A percentile compares a stretch with the other conserved stretches of the same genome.
These are phyloP conservation scores for Trichacis sp. DNA, from an alignment of 2,888 invertebrate genomes.

Conservation along the genomic window DNA sequence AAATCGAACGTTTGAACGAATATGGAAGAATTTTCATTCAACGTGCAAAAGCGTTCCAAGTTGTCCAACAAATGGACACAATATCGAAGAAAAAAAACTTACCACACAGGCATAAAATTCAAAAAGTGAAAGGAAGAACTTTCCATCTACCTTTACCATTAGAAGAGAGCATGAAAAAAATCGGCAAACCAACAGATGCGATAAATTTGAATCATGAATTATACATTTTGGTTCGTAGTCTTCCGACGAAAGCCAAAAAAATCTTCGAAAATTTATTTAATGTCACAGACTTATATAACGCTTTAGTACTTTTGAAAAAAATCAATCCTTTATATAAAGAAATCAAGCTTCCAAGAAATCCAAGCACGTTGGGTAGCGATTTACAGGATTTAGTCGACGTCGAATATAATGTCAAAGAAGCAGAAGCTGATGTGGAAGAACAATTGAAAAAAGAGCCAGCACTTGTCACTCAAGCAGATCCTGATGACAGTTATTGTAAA, in stretches of 20 bases:
- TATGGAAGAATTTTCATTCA: no score
- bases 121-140: not conserved
- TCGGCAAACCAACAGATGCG: not conserved
- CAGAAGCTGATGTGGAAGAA: no score
- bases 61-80: no score
- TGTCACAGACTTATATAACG: conserved; percentile 49
- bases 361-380: no score
- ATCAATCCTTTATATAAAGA: no score
- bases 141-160: not conserved
- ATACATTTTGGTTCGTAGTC: not conserved
- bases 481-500: conserved; percentile 14
- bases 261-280: conserved; percentile 54
- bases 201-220: conserved; percentile 1
- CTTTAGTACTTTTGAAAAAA: no score
- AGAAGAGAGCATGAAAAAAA: not conserved
- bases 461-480: conserved; percentile 14
- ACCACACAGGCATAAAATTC: not conserved
- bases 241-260: conserved; percentile 22
- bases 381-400: no score
- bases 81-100: not conserved
- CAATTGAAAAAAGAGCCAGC: conserved; percentile 14
- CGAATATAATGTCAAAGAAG: not conserved
- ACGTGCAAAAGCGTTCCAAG: no score
- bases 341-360: no score
- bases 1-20: no score